Conservation (phyloP, 2,113 vertebrate genomes). For the Thinocorus orbignyianus region DNA sequence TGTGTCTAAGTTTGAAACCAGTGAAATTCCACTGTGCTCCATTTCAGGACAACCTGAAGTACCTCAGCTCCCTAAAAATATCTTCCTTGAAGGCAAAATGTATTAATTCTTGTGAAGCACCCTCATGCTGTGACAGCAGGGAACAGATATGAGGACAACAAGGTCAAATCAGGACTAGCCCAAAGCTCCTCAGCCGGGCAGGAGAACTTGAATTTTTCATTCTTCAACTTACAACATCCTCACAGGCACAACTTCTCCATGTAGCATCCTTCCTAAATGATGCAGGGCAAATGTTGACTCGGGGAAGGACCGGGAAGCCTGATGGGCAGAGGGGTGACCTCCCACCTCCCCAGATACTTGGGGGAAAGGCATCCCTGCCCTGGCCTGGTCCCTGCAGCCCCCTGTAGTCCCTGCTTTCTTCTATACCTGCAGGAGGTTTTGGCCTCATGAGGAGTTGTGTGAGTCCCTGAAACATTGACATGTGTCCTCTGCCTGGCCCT, state of each 20-base stretch:
- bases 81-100: background rate
- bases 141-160: background rate
- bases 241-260: background rate
- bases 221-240: background rate
- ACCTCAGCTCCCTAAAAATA: constrained; percentile 33
- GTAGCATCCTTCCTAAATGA: background rate
- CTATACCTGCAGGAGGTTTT: background rate
- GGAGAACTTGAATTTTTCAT: background rate
- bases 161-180: background rate
- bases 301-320: background rate
- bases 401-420: background rate
- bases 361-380: background rate
- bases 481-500: background rate
- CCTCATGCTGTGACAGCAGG: background rate
- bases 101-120: background rate
- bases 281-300: background rate
- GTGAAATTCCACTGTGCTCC: constrained; percentile 3
- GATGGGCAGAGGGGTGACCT: accelerated
- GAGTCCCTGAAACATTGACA: background rate
- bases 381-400: background rate
- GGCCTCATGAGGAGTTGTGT: background rate
- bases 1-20: background rate
- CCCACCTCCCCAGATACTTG: background rate
- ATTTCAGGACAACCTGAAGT: background rate
- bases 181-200: background rate